These are phyloP conservation scores for Epinephelus coioides DNA, from an alignment of 2,797 vertebrate species.

Conservation along the genomic window DNA sequence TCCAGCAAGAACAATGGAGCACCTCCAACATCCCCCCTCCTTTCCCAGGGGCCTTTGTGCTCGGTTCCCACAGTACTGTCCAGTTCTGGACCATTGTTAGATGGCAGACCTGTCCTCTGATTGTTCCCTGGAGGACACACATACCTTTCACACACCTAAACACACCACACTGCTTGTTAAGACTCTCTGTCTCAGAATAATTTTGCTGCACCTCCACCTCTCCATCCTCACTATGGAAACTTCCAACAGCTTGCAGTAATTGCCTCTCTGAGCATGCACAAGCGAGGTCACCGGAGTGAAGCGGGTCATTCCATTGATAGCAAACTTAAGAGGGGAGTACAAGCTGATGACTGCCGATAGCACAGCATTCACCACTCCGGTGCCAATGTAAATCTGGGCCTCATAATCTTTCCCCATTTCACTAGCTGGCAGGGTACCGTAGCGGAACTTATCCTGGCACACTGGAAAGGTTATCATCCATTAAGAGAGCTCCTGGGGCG, in stretches of 20 bases:
- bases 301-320: constrained; percentile 53
- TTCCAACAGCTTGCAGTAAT: constrained; percentile 66
- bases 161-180: constrained; percentile 7
- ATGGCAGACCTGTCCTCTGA: constrained; percentile 58
- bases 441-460: constrained; percentile 57
- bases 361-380: constrained; percentile 36
- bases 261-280: constrained; percentile 39
- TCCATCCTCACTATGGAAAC: constrained; percentile 60
- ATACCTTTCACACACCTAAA: constrained; percentile 46
- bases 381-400: constrained; percentile 58
- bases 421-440: constrained; percentile 46
- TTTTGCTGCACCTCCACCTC: constrained; percentile 22
- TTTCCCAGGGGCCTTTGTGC: constrained; percentile 68
- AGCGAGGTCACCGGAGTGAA: constrained; percentile 38
- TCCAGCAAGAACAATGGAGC: constrained; percentile 77
- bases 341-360: constrained; percentile 67
- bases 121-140: constrained; percentile 62
- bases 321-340: constrained; percentile 42
- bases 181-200: constrained; percentile 1
- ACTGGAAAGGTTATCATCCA: constrained; percentile 46
- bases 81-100: constrained; percentile 73
- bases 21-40: constrained; percentile 62
- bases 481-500: constrained; percentile 24
- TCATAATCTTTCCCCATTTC: constrained; percentile 58
- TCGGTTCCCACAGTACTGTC: constrained; percentile 80